Evolutionary conservation across 2,888 invertebrate genomes (phyloP), one percentile per base, ranked within the genome.

Genomic region (Clepsis dumicolana): DNA sequence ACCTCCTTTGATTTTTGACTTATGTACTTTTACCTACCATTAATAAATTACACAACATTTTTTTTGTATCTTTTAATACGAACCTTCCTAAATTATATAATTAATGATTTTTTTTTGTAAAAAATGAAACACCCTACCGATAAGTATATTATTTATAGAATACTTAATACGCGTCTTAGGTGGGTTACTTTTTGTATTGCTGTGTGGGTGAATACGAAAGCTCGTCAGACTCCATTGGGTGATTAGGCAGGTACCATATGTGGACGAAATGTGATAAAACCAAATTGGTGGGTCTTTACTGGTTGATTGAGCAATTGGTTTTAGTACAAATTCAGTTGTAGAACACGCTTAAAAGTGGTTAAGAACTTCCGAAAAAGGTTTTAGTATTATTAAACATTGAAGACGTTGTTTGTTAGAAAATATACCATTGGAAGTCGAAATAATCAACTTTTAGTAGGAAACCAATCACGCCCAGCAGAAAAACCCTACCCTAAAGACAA

Each of bases 91-190:
- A n/a, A n/a, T n/a, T n/a, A n/a, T n/a, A n/a, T n/a, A n/a, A n/a
- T n/a, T n/a, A n/a, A 29, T 7, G 29, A 10, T 35, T 35, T 1
- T 35, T 35, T 12, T 1, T 10, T 10, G 3, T 12, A 35, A 2
- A 35, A 7, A 10, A 21, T 10, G 3, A 4, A 48, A 21, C 48
- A 48, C 21, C 48, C 48, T 48, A 48, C 12, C 21, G 8, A 21
- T 48, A 48, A 18, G 90, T 83, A 75, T 77, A 76, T 81, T 83
- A 80, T 81, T 85, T 85, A 83, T 82, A 68, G 65, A 65, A 65
- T 70, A 61, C 53, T 44, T 71, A 70, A 72, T 72, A 65, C 63
- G 59, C 70, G 63, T 70, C 48, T 70, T 76, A 73, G 60, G 50
- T 57, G 50, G 50, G 29, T 52, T 52, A 44, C 7, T 52, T 21